Percentiles rank a stretch among this genome's conserved stretches.
Evolutionary conservation across 2,113 vertebrate genomes (phyloP).

Genomic region (Hirundichthys speculiger): DNA sequence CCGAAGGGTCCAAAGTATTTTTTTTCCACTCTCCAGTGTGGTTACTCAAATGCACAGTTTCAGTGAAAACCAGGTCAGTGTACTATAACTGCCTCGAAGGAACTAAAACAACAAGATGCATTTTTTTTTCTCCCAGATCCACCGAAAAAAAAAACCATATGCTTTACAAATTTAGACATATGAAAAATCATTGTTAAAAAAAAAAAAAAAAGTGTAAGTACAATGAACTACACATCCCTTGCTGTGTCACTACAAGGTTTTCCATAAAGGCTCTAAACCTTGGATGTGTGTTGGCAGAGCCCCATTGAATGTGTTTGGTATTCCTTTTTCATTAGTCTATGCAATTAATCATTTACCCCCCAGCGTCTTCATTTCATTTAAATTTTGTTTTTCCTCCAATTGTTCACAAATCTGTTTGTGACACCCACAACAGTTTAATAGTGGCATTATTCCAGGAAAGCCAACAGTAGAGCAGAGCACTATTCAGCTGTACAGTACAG

Average conservation of each 20-base stretch:
- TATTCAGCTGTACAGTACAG: not conserved
- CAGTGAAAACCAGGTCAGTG: slow-evolving; percentile 71
- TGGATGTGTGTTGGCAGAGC: slow-evolving; percentile 11
- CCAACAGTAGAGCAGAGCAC: not conserved
- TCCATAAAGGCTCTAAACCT: not conserved
- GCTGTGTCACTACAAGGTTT: not conserved
- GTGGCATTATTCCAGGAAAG: slow-evolving; percentile 1
- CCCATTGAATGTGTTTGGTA: not conserved
- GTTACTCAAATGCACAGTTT: slow-evolving; percentile 67
- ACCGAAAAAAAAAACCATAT: slow-evolving; percentile 11
- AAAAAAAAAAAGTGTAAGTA: too few species aligned
- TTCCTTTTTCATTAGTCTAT: slow-evolving; percentile 42
- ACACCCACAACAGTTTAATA: slow-evolving; percentile 30
- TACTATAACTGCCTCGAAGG: slow-evolving; percentile 53
- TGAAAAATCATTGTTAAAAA: slow-evolving; percentile 22
- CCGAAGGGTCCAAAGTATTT: slow-evolving; percentile 51
- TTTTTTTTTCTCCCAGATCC: slow-evolving; percentile 10
- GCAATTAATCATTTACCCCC: slow-evolving; percentile 50
- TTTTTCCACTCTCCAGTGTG: slow-evolving; percentile 14
- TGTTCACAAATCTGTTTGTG: slow-evolving; percentile 49
- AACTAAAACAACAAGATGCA: slow-evolving; percentile 46
- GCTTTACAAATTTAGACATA: slow-evolving; percentile 19
- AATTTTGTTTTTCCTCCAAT: slow-evolving; percentile 32
- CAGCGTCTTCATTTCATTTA: slow-evolving; percentile 44
- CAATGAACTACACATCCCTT: not conserved